Evolutionary conservation across 2,113 vertebrate species (phyloP), one percentile per base, ranked within the genome.

Genomic region (Siniperca chuatsi): DNA sequence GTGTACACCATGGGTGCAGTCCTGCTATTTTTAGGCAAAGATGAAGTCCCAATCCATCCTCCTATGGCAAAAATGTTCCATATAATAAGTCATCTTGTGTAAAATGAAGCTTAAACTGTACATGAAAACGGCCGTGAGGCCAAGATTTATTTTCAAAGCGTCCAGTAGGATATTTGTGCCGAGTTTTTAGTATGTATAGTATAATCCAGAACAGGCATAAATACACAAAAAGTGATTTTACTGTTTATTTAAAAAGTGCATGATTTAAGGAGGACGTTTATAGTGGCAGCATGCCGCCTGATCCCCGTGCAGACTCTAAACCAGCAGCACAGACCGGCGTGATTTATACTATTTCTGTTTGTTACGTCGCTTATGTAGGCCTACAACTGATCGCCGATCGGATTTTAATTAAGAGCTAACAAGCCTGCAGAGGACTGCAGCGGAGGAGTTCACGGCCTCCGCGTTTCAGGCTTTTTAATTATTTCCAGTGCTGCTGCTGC

Each of bases 391-490:
- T 86, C 58, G 9, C 15, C 2, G 42, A 25, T 83, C 35, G n/a
- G 82, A 72, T 89, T 92, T 92, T 89, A 94, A 94, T 93, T 92
- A 93, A 83, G 85, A 66, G 75, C 85, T 92, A 88, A 93, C 88
- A 48, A 92, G 90, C 73, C 87, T 80, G 88, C 87, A 87, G 82
- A 88, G 86, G 79, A 88, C 85, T 81, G 85, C 81, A 33, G 81
- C 66, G 11, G 81, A 78, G 81, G 82, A 57, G 86, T 89, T 90
- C 92, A 90, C 84, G 87, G 90, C 89, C 87, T 86, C 64, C 66
- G 85, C 61, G 76, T 93, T 82, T 79, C 75, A 72, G 68, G 57
- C 57, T 44, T 64, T 87, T 80, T 93, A 93, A 93, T 93, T 92
- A 93, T 92, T 92, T 92, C 84, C 86, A 52, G 72, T 33, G 67